phyloP scores from a whole-genome alignment of 2,797 vertebrate species.

The Acanthurus tractus region DNA sequence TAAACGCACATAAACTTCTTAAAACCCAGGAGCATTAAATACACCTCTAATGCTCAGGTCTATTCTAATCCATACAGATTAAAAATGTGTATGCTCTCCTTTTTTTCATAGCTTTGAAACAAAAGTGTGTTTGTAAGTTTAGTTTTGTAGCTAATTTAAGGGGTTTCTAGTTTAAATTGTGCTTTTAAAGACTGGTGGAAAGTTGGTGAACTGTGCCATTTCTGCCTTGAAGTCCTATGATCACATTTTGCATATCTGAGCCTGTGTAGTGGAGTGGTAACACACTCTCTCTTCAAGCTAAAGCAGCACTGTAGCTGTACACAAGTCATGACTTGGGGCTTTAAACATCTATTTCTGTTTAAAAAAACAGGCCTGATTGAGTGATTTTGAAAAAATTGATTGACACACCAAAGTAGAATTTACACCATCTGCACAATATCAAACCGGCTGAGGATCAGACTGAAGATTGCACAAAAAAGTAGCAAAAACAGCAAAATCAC shows the following conservation, averaged over 20 bases:
- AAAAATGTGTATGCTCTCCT: too few relatives aligned
- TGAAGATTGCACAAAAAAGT: neutral
- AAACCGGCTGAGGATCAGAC: neutral
- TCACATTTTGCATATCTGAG: constrained; percentile 20
- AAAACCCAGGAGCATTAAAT: neutral
- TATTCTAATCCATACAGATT: neutral
- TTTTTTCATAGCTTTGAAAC: neutral
- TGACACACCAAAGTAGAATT: neutral
- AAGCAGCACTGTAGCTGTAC: neutral
- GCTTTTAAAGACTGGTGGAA: neutral
- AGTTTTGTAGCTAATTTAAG: neutral
- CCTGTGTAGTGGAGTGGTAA: neutral
- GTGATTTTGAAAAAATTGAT: neutral
- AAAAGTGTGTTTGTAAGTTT: neutral
- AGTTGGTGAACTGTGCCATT: neutral
- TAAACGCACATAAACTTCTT: constrained; percentile 51
- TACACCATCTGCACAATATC: neutral
- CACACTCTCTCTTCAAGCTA: neutral
- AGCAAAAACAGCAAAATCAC: neutral
- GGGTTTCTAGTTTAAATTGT: neutral
- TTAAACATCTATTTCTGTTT: neutral
- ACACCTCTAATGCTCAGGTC: neutral
- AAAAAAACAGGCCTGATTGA: too few relatives aligned
- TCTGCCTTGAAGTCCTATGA: neutral
- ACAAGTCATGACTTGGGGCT: neutral